Base-by-base conservation (phyloP, 2,888 invertebrate species). In the Tinea semifulvella region DNA sequence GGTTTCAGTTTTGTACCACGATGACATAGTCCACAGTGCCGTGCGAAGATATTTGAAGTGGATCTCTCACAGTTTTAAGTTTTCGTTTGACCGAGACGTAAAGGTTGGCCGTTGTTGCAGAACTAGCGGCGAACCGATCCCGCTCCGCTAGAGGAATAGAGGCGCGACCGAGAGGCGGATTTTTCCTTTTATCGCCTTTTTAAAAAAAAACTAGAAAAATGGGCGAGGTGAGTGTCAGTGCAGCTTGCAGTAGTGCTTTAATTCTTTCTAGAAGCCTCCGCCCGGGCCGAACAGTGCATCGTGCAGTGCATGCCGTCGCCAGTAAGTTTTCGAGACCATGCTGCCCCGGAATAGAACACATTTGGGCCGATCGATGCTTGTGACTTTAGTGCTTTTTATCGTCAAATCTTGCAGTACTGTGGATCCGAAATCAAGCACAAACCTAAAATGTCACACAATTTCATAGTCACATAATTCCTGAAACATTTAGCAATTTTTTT, bases 221-320 rank as follows among this genome's bases (percentile, higher is more conserved):
- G 80, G 80, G 80, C 77, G 80, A 80, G 80, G 80, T 80, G 79
- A 80, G 80, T 80, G 74, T 25, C 66, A 61, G 72, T 69, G 76
- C 53, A 53, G 58, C 71, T 73, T 72, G 63, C 63, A 64, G 77
- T 77, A 79, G 75, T 74, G 75, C 66, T 75, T 62, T 68, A 65
- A 66, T 59, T 31, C 31, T 31, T 31, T 31, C 14, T 31, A 31
- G 31, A 31, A 14, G 11, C 14, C 31, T 4, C 31, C n/a, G 14
- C 54, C 57, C 54, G 53, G 18, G 16, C 18, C 8, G 18, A n/a
- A 17, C 6, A 4, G 38, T 38, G 38, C 38, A 17, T n/a, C n/a
- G n/a, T n/a, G n/a, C 51, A 53, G 57, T 50, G 56, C 55, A 58
- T 57, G 56, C 54, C 58, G 69, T 71, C 74, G 75, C 68, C n/a